Base-by-base conservation (phyloP, 1,140 invertebrate species). In the Atta cephalotes region DNA sequence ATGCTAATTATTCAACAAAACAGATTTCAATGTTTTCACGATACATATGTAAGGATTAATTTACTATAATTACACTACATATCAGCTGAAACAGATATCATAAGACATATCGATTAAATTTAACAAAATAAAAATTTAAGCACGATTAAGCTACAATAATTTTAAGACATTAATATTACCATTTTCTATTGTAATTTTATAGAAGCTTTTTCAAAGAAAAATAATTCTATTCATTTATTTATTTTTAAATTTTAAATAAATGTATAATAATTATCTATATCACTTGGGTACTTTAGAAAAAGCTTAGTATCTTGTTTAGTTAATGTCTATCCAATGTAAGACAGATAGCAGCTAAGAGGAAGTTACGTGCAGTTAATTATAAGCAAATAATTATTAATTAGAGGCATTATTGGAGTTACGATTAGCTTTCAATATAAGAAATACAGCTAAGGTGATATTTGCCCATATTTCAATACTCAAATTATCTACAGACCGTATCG, bases 401-500 rank as follows among this genome's bases (percentile, higher is more conserved):
- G 63, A 76, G 56, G 56, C 7, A 12, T 70, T 62, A 2, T 35
- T 6, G 9, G 7, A 62, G 1, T 76, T 35, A 63, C n/a, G 14
- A 76, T 76, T 14, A 49, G 70, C 70, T 84, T 84, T 62, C 45
- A 72, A 45, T 62, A 39, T 45, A 56, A 70, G 80, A 84, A 53
- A 58, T 51, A 68, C 1, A 16, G 10, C 49, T 72, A 25, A 68
- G 53, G 5, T 53, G 70, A 56, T 76, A 71, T 21, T 18, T 45
- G 6, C 16, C 35, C 9, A 76, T 82, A 62, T 63, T 62, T 28
- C 56, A 21, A 49, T 39, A 58, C 39, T 18, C 80, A 84, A 84
- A 84, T 84, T 84, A 76, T 84, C 80, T 76, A 84, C 14, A 9
- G 70, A 56, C 53, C 70, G 63, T 82, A 72, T 76, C 56, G 56